A percentile compares a stretch with the other conserved stretches of the same genome.
Conservation (phyloP, 2,113 vertebrate species). For the Pithys albifrons region DNA sequence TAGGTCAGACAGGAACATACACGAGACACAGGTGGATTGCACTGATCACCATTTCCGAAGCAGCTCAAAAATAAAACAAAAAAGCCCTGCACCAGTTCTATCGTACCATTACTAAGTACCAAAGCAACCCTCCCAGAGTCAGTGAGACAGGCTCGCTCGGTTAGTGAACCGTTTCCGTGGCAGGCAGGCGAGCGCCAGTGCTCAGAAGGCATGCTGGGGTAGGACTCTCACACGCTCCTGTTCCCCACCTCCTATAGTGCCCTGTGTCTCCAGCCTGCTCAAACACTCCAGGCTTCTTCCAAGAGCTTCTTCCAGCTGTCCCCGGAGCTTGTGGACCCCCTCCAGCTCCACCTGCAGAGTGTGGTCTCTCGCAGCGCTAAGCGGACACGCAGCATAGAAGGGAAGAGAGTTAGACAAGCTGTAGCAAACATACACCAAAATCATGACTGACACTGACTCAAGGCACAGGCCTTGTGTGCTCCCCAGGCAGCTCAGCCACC, state of each 20-base stretch:
- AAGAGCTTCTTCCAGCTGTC: constrained; percentile 90
- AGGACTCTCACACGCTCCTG: constrained; percentile 83
- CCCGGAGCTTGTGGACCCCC: constrained; percentile 84
- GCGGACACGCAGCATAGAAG: background rate
- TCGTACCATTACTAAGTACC: constrained; percentile 52
- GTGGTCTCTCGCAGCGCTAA: constrained; percentile 79
- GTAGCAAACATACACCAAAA: background rate
- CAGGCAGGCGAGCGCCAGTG: constrained; percentile 67
- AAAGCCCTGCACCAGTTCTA: constrained; percentile 40
- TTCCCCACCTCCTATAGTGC: constrained; percentile 91
- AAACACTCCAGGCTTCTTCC: constrained; percentile 79
- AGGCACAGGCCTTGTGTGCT: background rate
- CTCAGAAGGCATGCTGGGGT: constrained; percentile 84
- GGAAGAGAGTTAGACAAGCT: constrained; percentile 63
- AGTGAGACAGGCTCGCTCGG: constrained; percentile 46
- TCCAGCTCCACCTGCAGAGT: constrained; percentile 87
- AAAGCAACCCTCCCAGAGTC: constrained; percentile 41
- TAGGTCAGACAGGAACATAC: constrained; percentile 13
- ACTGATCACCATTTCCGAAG: constrained; percentile 20
- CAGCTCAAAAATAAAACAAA: constrained; percentile 20
- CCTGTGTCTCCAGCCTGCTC: constrained; percentile 77
- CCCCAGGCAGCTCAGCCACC: background rate
- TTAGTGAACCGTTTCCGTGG: constrained; percentile 74
- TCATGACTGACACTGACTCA: background rate
- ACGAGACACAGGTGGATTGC: constrained; percentile 43